These are phyloP conservation scores for Norana najaformis DNA, from an alignment of 2,888 invertebrate species.

Conservation along the genomic window DNA sequence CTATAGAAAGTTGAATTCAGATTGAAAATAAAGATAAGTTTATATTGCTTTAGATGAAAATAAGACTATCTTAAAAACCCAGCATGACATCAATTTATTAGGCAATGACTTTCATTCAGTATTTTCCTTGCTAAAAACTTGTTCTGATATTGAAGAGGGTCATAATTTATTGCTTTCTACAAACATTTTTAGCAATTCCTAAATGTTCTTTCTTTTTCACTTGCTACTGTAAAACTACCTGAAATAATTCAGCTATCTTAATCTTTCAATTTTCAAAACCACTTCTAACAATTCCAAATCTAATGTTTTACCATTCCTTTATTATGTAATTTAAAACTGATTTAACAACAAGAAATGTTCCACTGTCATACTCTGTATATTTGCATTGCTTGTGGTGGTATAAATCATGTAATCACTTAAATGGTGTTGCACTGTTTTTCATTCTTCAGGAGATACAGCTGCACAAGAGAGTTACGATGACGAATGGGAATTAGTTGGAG, in stretches of 20 bases:
- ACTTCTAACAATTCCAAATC: not conserved
- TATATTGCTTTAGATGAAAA: not conserved
- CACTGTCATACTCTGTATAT: not conserved
- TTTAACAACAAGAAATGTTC: not conserved
- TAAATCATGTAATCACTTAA: not conserved
- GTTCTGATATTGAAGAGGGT: too few species aligned
- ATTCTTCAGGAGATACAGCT: not conserved
- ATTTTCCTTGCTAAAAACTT: not conserved
- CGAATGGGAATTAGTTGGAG: conserved; percentile 19
- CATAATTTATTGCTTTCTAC: not conserved
- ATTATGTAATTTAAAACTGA: not conserved
- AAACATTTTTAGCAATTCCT: not conserved
- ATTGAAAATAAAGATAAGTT: not conserved
- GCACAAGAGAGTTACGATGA: not conserved
- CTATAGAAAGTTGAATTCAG: not conserved
- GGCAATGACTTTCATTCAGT: not conserved
- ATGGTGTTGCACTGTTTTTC: not conserved
- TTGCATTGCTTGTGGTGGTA: not conserved
- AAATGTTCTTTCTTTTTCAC: not conserved
- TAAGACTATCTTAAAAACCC: not conserved
- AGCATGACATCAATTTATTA: not conserved
- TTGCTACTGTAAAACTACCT: not conserved
- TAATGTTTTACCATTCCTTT: not conserved
- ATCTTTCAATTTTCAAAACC: not conserved
- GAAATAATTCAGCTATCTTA: not conserved